phyloP scores from a whole-genome alignment of 2,888 invertebrate genomes.

The Argyresthia albistria region DNA sequence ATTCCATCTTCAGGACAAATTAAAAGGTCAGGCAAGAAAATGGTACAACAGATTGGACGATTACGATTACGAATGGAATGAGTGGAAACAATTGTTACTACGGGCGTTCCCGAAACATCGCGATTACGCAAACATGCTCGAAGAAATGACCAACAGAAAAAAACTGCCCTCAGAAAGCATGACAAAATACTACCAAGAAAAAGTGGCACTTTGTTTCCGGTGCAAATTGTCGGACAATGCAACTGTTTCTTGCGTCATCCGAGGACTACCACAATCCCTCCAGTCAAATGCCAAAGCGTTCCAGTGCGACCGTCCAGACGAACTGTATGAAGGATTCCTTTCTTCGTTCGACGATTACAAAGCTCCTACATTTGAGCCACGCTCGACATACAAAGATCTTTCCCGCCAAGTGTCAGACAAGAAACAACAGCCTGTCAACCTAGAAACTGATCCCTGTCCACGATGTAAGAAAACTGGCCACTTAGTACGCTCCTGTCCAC shows the following conservation, averaged over 20 bases:
- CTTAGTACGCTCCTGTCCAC: conserved; percentile 7
- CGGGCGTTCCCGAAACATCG: conserved; percentile 5
- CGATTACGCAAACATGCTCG: conserved; percentile 15
- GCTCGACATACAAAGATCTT: conserved; percentile 5
- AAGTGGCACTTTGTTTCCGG: conserved; percentile 19
- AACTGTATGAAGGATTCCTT: conserved; percentile 1
- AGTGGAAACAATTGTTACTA: conserved; percentile 19
- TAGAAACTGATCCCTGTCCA: not conserved
- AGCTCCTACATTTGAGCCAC: conserved; percentile 2
- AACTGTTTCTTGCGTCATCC: conserved; percentile 18
- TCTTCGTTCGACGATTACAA: conserved; percentile 18
- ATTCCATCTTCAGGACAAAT: conserved; percentile 12
- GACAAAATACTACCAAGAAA: conserved; percentile 24
- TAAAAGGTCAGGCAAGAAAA: conserved; percentile 17
- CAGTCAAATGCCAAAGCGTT: conserved; percentile 18
- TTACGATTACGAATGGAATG: conserved; percentile 17
- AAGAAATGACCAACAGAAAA: conserved; percentile 16
- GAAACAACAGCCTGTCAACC: conserved; percentile 3
- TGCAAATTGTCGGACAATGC: conserved; percentile 17
- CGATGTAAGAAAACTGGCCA: not conserved
- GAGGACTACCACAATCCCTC: conserved; percentile 14
- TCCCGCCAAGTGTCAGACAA: conserved; percentile 13
- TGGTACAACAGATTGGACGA: conserved; percentile 18
- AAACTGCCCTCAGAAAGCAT: conserved; percentile 15
- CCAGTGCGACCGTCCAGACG: conserved; percentile 16